Base-by-base conservation (phyloP, 1,140 invertebrate genomes). In the Elymnias hypermnestra region DNA sequence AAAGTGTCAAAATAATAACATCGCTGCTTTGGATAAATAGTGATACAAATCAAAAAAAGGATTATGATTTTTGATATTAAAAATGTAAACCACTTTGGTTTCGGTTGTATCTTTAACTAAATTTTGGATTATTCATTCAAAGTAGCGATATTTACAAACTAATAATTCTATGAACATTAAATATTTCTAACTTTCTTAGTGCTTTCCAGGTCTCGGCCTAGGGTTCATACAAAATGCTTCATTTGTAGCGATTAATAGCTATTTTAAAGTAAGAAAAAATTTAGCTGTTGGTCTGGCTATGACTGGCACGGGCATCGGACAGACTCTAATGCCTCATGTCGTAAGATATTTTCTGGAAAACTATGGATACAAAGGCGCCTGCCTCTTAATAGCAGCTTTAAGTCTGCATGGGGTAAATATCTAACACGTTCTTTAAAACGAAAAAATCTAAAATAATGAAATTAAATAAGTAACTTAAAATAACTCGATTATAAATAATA, bases 221-320 rank as follows among this genome's bases (percentile, higher is more conserved):
- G 89, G 89, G 21, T 77, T 93, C 6, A 88, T 91, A 22, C 89
- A 90, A 51, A 88, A 91, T n/a, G 87, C 92, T 1, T 90, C 89
- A n/a, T 91, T 90, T 59, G 86, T 94, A 39, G 90, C 92, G 2
- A 83, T 94, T 2, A 93, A 93, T 63, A 89, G 90, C 0, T 94
- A 93, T 63, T 94, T 94, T 51, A 87, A 78, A 22, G 81, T 86
- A 43, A 90, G 88, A 66, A 89, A 92, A 37, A 90, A 89, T 25
- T 78, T 89, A 15, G 93, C 93, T 0, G 90, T 93, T 33, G 91
- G 92, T 4, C 65, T 92, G 1, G 88, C 92, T 0, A 89, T 92
- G 76, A 91, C 91, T 0, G 87, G 92, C 7, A 92, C 92, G 21
- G 92, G 91, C 10, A 55, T 94, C 1, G 93, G 93, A 3, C 92